Percentiles rank a stretch among this genome's conserved stretches.
Conservation (phyloP, 2,888 invertebrate species). For the Troilus luridus region DNA sequence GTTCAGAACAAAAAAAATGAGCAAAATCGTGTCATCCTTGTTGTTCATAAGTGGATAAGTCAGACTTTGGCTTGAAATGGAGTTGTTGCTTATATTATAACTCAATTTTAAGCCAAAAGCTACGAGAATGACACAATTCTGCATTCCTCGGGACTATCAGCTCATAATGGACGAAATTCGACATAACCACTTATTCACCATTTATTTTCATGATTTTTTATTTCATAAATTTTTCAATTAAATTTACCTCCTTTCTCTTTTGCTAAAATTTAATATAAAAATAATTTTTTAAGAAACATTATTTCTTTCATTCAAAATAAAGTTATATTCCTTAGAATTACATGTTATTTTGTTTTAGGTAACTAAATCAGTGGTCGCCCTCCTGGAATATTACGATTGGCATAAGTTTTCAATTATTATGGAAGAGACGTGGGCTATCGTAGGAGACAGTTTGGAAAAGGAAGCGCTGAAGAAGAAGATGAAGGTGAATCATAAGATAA, state of each 20-base stretch:
- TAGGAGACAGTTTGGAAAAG: constrained; percentile 84
- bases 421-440: constrained; percentile 85
- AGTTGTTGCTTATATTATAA: too few species aligned
- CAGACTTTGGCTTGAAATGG: too few species aligned
- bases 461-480: constrained; percentile 84
- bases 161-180: too few species aligned
- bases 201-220: too few species aligned
- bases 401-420: constrained; percentile 91
- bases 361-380: constrained; percentile 92
- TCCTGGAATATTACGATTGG: constrained; percentile 94
- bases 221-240: background rate
- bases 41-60: too few species aligned
- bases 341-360: constrained; percentile 75
- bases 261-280: background rate
- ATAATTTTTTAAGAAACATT: constrained; percentile 31
- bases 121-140: too few species aligned
- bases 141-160: too few species aligned
- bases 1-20: too few species aligned
- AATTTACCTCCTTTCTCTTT: background rate
- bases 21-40: too few species aligned
- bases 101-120: too few species aligned
- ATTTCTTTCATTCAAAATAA: constrained; percentile 8
- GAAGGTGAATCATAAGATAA: constrained; percentile 84
- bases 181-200: too few species aligned
- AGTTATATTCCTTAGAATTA: background rate